Percentiles rank a stretch among this genome's conserved stretches.
These are phyloP conservation scores for Notiomystis cincta DNA, from an alignment of 2,113 vertebrate species.

Conservation along the genomic window DNA sequence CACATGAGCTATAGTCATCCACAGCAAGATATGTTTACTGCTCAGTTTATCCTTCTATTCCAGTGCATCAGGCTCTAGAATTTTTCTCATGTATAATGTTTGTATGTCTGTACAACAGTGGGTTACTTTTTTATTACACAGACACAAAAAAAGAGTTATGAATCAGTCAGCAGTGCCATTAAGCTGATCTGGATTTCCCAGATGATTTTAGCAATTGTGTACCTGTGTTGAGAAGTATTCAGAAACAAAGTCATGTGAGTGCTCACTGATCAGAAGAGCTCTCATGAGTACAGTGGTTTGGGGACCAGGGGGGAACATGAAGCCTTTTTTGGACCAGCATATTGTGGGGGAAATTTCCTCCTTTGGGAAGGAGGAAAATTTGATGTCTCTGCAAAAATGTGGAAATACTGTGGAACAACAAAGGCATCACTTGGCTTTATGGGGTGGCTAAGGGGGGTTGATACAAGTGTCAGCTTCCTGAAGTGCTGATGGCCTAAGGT, in stretches of 20 bases:
- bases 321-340: background rate
- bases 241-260: background rate
- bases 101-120: background rate
- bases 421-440: background rate
- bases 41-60: background rate
- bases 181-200: background rate
- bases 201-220: background rate
- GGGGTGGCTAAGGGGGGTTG: background rate
- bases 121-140: background rate
- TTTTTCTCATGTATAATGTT: background rate
- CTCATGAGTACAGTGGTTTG: background rate
- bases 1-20: background rate
- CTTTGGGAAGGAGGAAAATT: background rate
- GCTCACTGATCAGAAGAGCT: background rate
- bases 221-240: background rate
- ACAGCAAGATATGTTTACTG: background rate
- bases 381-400: background rate
- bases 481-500: background rate
- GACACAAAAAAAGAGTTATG: background rate
- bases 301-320: background rate
- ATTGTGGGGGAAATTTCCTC: background rate
- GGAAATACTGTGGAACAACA: background rate
- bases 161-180: background rate
- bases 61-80: background rate
- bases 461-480: background rate